Conservation (phyloP, 1,140 invertebrate species). For the Leptonema lineaticorne region DNA sequence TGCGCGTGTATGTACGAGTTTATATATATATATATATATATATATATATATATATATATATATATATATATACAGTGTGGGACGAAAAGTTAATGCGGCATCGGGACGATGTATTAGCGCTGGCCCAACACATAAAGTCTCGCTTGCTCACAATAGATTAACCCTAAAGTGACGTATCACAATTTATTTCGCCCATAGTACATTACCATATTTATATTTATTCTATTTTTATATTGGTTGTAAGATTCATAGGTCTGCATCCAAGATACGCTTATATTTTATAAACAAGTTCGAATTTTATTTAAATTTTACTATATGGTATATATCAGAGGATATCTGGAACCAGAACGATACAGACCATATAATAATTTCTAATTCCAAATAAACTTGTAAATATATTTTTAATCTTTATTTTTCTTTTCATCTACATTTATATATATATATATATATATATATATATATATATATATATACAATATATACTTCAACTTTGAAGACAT, state of each 20-base stretch:
- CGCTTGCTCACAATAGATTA: slow-evolving; percentile 34
- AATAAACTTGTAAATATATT: too few relatives aligned
- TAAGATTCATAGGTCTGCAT: neutral
- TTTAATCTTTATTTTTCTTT: too few relatives aligned
- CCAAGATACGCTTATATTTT: neutral
- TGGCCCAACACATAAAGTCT: slow-evolving; percentile 27
- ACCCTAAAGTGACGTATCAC: slow-evolving; percentile 32
- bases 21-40: neutral
- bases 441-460: neutral
- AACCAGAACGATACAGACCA: too few relatives aligned
- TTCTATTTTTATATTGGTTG: neutral
- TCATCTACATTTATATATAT: neutral
- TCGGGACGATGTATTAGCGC: slow-evolving; percentile 29
- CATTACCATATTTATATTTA: neutral
- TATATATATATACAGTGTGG: slow-evolving; percentile 20
- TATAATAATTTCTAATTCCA: too few relatives aligned
- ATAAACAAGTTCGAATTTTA: too few relatives aligned
- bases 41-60: neutral
- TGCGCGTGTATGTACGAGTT: too few relatives aligned
- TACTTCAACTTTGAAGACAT: neutral
- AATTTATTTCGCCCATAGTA: neutral
- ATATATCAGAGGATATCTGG: too few relatives aligned
- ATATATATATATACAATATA: neutral
- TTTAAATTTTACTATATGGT: too few relatives aligned
- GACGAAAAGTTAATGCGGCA: slow-evolving; percentile 34